These are phyloP conservation scores for Batillaria attramentaria DNA, from an alignment of 1,140 invertebrate species.

Conservation along the genomic window DNA sequence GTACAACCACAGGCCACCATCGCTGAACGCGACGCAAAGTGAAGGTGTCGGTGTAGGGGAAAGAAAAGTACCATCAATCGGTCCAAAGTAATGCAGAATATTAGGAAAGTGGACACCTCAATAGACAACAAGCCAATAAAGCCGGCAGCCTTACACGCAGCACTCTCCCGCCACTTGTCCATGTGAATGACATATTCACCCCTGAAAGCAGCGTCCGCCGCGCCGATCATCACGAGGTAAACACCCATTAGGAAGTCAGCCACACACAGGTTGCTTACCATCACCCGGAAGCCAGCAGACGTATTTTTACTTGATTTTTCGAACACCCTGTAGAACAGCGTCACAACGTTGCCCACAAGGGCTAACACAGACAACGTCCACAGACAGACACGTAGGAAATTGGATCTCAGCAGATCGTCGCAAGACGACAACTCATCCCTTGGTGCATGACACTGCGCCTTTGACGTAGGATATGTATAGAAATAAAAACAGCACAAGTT, in stretches of 20 bases:
- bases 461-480: no score
- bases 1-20: neutral
- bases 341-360: constrained; percentile 46
- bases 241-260: constrained; percentile 64
- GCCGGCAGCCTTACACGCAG: constrained; percentile 40
- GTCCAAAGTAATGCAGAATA: constrained; percentile 58
- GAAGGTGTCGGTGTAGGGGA: constrained; percentile 36
- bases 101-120: constrained; percentile 53
- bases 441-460: constrained; percentile 21
- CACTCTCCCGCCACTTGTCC: constrained; percentile 46
- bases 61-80: constrained; percentile 53
- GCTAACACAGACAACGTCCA: constrained; percentile 40
- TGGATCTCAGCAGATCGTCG: constrained; percentile 3
- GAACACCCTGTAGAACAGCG: constrained; percentile 42
- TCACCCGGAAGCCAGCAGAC: constrained; percentile 43
- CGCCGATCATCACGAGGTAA: constrained; percentile 58
- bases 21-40: neutral
- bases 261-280: constrained; percentile 54
- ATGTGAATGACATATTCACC: constrained; percentile 51
- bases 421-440: constrained; percentile 15
- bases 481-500: no score
- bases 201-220: constrained; percentile 51
- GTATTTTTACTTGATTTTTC: constrained; percentile 16
- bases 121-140: constrained; percentile 53
- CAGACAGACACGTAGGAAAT: constrained; percentile 3